A percentile compares a stretch with the other conserved stretches of the same genome.
phyloP scores from a whole-genome alignment of 2,113 vertebrate genomes.

The Dolichotis patagonum region DNA sequence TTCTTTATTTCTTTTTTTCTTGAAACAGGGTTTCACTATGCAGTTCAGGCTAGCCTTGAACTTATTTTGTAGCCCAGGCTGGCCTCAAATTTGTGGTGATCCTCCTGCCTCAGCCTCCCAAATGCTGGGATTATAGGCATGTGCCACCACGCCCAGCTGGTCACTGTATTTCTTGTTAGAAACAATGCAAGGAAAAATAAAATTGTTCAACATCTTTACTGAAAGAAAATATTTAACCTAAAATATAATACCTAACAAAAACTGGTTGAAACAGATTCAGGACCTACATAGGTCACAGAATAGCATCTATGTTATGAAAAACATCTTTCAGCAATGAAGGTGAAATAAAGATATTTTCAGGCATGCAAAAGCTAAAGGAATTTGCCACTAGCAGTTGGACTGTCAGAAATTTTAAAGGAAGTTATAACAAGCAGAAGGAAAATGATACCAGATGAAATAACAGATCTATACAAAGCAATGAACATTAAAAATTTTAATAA shows the following conservation, averaged over 20 bases:
- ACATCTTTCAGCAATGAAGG: background rate
- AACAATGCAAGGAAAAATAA: conserved; percentile 39
- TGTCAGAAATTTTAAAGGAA: background rate
- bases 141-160: background rate
- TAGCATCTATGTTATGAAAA: background rate
- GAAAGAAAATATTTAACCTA: background rate
- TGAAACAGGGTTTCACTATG: no score
- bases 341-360: conserved; percentile 33
- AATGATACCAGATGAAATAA: conserved; percentile 44
- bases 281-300: no score
- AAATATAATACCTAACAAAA: background rate
- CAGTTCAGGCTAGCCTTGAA: no score
- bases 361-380: background rate
- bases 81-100: no score
- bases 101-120: no score
- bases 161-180: conserved; percentile 33
- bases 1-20: no score
- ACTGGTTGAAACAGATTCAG: no score
- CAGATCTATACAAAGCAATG: conserved; percentile 23
- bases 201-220: background rate
- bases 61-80: no score
- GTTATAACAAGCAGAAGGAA: background rate
- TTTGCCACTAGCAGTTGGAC: background rate
- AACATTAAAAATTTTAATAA: conserved; percentile 20
- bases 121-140: no score